Base-by-base conservation (phyloP, 92 coral and sea anemone genomes). In the Zoanthus sociatus region DNA sequence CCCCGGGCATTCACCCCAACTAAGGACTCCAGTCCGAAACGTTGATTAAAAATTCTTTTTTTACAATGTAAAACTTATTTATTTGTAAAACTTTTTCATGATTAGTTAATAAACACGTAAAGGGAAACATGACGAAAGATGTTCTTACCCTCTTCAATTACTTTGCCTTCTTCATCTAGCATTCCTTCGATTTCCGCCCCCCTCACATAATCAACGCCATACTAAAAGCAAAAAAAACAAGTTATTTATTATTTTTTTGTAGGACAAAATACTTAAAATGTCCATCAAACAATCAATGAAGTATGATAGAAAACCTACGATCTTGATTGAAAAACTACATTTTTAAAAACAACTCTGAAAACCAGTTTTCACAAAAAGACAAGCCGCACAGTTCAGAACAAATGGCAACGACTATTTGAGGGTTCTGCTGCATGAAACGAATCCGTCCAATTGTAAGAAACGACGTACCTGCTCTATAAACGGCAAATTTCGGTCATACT, bases 121-220 rank as follows among this genome's bases (percentile, higher is more conserved):
- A 15, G 11, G 0, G 5, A 14, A 12, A 58, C 18, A 58, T 12
- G 18, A 58, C 8, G 12, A 50, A 15, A 20, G 45, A 10, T 50
- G 20, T 11, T 14, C 73, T n/a, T 84, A 93, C 98, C 99, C 89
- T 97, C 99, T 86, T 97, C 99, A 33, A 97, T 97, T 4, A 97
- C 95, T 81, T 97, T 97, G 32, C 99, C 99, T 91, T 95, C 96
- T 84, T 92, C 96, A 69, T 97, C 98, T 78, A 97, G 63, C 99
- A 97, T 97, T 9, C 99, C 99, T 78, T 97, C 99, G 58, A 97
- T 82, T 74, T 97, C 99, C 10, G 97, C 98, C 33, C 99, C 99
- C 26, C 99, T 95, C 1, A 97, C 99, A 81, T 84, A 97, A 78
- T 97, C 99, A 78, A 97, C 90, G 20, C 98, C 99, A 86, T 90